Percentiles rank a stretch among this genome's conserved stretches.
Conservation (phyloP, 30 jellyfish, hydroid and myxozoan species). For the Hydractinia symbiolongicarpus region DNA sequence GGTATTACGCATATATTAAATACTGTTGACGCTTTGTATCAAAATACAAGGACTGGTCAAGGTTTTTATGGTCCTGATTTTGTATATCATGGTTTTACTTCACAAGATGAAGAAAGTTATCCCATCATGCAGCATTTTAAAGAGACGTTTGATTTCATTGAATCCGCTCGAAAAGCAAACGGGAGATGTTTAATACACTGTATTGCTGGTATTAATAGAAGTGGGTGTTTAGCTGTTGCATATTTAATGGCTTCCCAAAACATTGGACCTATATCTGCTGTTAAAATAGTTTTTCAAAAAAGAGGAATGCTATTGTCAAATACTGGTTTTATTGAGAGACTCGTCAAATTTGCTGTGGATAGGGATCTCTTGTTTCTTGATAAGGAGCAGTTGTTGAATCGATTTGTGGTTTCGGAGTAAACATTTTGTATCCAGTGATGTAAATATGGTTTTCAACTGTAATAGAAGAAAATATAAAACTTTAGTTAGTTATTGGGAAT, state of each 20-base stretch:
- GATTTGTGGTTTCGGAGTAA: neutral
- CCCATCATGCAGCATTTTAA: constrained; percentile 30
- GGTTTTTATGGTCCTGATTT: constrained; percentile 33
- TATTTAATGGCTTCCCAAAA: constrained; percentile 8
- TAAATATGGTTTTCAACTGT: no score
- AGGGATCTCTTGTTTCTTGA: constrained; percentile 19
- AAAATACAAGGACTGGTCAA: constrained; percentile 8
- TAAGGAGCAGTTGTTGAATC: neutral
- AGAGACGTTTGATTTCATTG: constrained; percentile 8
- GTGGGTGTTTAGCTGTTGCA: constrained; percentile 42
- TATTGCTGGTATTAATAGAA: constrained; percentile 44
- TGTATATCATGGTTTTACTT: constrained; percentile 16
- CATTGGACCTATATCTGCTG: constrained; percentile 40
- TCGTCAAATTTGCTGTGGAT: constrained; percentile 26
- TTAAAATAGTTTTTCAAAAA: constrained; percentile 17
- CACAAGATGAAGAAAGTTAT: constrained; percentile 29
- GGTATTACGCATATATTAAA: constrained; percentile 38
- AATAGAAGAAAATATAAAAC: no score
- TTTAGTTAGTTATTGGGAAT: no score
- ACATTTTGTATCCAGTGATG: no score
- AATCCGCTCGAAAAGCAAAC: constrained; percentile 5
- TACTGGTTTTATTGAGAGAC: constrained; percentile 32
- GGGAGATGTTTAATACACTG: constrained; percentile 33
- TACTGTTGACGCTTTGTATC: constrained; percentile 13
- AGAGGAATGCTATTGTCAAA: constrained; percentile 35